Conservation (phyloP, 2,888 invertebrate genomes). For the Stenolophus ochropezus region DNA sequence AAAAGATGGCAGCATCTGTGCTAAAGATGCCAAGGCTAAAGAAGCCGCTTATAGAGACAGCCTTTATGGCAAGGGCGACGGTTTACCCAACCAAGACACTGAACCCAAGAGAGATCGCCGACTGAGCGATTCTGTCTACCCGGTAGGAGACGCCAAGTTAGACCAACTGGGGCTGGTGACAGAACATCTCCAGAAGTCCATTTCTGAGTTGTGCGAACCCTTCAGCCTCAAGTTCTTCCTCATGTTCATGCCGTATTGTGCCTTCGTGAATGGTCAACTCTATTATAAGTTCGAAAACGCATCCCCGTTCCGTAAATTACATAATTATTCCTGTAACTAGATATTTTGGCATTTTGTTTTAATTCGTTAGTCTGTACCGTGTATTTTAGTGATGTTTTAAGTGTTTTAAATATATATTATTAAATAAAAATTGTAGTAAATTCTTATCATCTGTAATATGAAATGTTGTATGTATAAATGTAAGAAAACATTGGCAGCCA, state of each 20-base stretch:
- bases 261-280: slow-evolving; percentile 68
- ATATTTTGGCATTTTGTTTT: not conserved
- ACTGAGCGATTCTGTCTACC: too few species aligned
- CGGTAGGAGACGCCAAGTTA: not conserved
- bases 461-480: too few species aligned
- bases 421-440: not conserved
- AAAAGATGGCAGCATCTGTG: not conserved
- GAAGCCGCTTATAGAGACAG: too few species aligned
- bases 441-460: too few species aligned
- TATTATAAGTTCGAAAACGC: slow-evolving; percentile 69
- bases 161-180: too few species aligned
- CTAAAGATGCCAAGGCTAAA: too few species aligned
- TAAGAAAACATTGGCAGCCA: too few species aligned
- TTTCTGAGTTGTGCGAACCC: not conserved
- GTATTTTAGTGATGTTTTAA: not conserved
- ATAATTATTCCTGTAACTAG: not conserved
- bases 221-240: slow-evolving; percentile 64
- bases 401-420: slow-evolving; percentile 12
- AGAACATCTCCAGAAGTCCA: not conserved
- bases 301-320: slow-evolving; percentile 27
- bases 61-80: not conserved
- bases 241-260: slow-evolving; percentile 68
- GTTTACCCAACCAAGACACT: not conserved
- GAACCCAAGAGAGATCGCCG: not conserved
- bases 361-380: not conserved